Base-by-base conservation (phyloP, 2,888 invertebrate species). In the Dryocosmus kuriphilus region DNA sequence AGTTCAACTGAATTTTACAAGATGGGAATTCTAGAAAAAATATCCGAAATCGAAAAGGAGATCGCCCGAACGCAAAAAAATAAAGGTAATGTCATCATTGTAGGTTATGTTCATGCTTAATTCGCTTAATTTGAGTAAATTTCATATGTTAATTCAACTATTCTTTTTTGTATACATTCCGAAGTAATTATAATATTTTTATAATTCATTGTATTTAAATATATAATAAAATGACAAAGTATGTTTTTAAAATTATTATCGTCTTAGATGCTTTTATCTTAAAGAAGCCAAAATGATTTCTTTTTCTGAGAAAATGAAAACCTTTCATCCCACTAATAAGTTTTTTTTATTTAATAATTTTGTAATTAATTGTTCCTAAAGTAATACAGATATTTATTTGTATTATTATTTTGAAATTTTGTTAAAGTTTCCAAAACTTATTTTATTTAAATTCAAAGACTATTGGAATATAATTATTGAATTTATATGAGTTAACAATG, bases 1-100 rank as follows among this genome's bases (percentile, higher is more conserved):
- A 14, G 65, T 38, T 71, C 9, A 14, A 11, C 19, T 5, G 63
- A 22, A 76, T 55, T 38, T 32, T 19, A 41, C 57, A 83, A 80
- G 78, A 99, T 99, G 99, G 99, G 99, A 87, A 99, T 99, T 91
- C 93, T 99, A 83, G 99, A 99, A 89, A 99, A 98, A 94, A 99
- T 99, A 92, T 96, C 98, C 7, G 99, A 99, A 94, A 99, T 99
- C 83, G 99, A 99, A 92, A 96, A 96, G 90, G 99, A 99, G 95
- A 99, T 99, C 84, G 97, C 98, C 22, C 94, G 98, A 86, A 99
- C 99, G 24, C 99, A 99, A 91, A 99, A 99, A 92, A 99, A 99
- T 93, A 99, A 99, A 96, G 99, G 98, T 98, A 85, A 85, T 51
- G 81, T 81, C 30, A 61, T 30, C 22, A 19, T 51, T 71, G 11